These are phyloP conservation scores for Thaleichthys pacificus DNA, from an alignment of 2,797 vertebrate species.

Conservation along the genomic window DNA sequence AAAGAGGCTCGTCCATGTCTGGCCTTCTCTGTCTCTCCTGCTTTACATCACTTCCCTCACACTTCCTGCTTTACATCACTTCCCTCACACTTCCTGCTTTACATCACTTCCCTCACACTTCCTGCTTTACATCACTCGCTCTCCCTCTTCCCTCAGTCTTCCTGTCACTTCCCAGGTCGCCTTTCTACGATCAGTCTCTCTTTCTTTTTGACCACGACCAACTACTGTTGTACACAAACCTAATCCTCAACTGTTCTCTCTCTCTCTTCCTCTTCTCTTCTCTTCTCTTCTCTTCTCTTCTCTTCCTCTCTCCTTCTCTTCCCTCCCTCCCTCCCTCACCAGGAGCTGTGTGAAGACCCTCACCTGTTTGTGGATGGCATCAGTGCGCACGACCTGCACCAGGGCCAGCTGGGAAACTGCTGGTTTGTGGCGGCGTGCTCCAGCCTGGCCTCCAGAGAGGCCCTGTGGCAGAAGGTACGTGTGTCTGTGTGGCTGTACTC, in stretches of 20 bases:
- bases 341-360: constrained; percentile 89
- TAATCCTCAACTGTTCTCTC: background rate
- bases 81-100: too few species aligned
- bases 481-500: background rate
- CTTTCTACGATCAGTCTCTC: too few species aligned
- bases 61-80: too few species aligned
- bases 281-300: background rate
- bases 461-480: constrained; percentile 94
- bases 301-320: background rate
- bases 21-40: background rate
- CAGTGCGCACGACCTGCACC: constrained; percentile 94
- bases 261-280: background rate
- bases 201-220: too few species aligned
- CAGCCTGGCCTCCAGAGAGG: constrained; percentile 90
- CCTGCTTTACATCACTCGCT: background rate
- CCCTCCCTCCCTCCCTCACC: constrained; percentile 16
- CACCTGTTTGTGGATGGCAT: constrained; percentile 94
- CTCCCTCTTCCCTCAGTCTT: background rate
- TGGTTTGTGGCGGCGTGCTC: constrained; percentile 98
- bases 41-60: too few species aligned
- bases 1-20: constrained; percentile 16
- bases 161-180: too few species aligned
- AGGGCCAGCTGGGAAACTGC: constrained; percentile 96
- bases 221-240: too few species aligned
- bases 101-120: too few species aligned